A percentile compares a stretch with the other conserved stretches of the same genome.
Conservation (phyloP, 1,140 invertebrate genomes). For the Thrips palmi region DNA sequence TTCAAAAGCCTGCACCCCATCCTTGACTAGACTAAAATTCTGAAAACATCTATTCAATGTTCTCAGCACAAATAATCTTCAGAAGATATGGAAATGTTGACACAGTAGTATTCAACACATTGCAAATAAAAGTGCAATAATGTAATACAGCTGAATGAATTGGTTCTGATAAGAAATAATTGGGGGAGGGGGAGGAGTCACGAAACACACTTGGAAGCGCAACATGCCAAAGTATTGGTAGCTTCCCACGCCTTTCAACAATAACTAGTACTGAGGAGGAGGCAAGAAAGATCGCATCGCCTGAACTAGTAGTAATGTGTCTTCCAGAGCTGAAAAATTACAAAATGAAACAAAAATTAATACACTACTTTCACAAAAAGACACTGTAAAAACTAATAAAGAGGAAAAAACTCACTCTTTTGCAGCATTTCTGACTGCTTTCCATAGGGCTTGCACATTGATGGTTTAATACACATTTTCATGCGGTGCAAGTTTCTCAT, state of each 20-base stretch:
- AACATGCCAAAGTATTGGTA: no score
- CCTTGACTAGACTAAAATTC: no score
- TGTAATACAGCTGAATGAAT: no score
- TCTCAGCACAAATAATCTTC: no score
- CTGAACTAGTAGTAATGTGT: conserved; percentile 69
- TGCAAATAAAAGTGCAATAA: no score
- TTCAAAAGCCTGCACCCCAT: no score
- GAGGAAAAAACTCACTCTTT: conserved; percentile 42
- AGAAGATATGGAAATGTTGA: no score
- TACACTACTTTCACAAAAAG: not conserved
- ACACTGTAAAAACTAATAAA: conserved; percentile 3
- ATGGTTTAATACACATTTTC: conserved; percentile 63
- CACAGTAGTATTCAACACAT: no score
- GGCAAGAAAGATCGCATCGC: conserved; percentile 63
- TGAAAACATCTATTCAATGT: no score
- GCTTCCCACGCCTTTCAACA: conserved; percentile 70
- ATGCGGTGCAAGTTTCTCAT: conserved; percentile 72
- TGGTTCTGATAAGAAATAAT: no score
- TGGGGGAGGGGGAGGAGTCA: no score
- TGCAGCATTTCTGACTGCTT: conserved; percentile 72
- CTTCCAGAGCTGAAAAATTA: conserved; percentile 45
- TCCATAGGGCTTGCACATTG: conserved; percentile 75
- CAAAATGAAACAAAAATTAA: conserved; percentile 10
- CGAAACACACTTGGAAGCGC: no score
- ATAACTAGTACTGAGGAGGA: conserved; percentile 69